Percentiles rank a stretch among this genome's conserved stretches.
These are phyloP conservation scores for Scarus forsteni DNA, from an alignment of 2,797 vertebrate genomes.

Conservation along the genomic window DNA sequence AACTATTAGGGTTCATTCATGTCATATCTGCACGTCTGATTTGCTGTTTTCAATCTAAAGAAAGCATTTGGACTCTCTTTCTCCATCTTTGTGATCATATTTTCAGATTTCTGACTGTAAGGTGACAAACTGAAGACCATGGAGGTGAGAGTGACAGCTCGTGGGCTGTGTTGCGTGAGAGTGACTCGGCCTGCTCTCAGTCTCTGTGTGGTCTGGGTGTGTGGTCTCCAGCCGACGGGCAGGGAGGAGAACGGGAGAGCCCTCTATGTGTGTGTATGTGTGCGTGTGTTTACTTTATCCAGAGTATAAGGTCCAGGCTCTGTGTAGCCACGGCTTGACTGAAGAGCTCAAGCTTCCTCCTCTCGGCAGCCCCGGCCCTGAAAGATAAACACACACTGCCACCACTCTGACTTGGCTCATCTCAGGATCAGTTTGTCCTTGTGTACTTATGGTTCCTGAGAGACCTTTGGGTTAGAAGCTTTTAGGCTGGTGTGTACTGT, in stretches of 20 bases:
- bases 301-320: slow-evolving; percentile 70
- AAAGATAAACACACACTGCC: slow-evolving; percentile 72
- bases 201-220: slow-evolving; percentile 93
- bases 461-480: slow-evolving; percentile 38
- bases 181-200: slow-evolving; percentile 85
- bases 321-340: slow-evolving; percentile 68
- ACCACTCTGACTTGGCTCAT: slow-evolving; percentile 66
- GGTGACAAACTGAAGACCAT: slow-evolving; percentile 44
- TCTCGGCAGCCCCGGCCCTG: slow-evolving; percentile 59
- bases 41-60: neutral
- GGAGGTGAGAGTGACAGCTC: slow-evolving; percentile 87
- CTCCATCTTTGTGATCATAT: slow-evolving; percentile 24
- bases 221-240: slow-evolving; percentile 93
- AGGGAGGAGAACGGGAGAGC: slow-evolving; percentile 82
- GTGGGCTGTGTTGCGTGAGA: slow-evolving; percentile 89
- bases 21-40: neutral
- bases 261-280: slow-evolving; percentile 54
- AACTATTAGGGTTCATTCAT: neutral
- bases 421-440: slow-evolving; percentile 57
- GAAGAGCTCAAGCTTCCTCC: slow-evolving; percentile 71
- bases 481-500: slow-evolving; percentile 29
- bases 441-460: slow-evolving; percentile 53
- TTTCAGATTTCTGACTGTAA: slow-evolving; percentile 15
- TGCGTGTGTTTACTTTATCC: slow-evolving; percentile 80
- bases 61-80: neutral